phyloP scores from a whole-genome alignment of 1,140 invertebrate species.

The Dufourea novaeangliae region DNA sequence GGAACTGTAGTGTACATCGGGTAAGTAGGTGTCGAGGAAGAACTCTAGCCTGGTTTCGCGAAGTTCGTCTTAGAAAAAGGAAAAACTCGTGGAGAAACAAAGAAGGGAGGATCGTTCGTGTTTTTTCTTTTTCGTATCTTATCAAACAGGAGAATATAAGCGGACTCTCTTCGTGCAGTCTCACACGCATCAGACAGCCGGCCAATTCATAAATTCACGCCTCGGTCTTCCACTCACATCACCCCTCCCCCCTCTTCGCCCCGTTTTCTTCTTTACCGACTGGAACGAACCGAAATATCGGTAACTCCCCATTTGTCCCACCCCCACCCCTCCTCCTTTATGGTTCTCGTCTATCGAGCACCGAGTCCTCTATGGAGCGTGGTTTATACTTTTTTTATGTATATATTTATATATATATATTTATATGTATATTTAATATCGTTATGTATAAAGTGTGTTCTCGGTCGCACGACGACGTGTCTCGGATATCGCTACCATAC shows the following conservation, averaged over 20 bases:
- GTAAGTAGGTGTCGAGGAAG: conserved; percentile 14
- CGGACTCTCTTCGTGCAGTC: too few relatives aligned
- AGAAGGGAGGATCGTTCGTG: conserved; percentile 3
- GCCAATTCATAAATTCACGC: too few relatives aligned
- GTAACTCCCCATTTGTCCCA: too few relatives aligned
- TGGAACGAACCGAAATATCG: neutral
- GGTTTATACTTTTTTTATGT: conserved; percentile 34
- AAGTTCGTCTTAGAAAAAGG: conserved; percentile 55
- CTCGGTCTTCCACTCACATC: neutral
- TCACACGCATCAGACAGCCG: too few relatives aligned
- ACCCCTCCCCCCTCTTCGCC: too few relatives aligned
- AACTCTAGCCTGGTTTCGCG: conserved; percentile 25
- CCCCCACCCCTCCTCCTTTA: neutral
- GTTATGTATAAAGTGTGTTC: conserved; percentile 43
- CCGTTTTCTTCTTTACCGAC: neutral
- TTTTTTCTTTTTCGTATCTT: neutral
- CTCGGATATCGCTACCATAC: conserved; percentile 31
- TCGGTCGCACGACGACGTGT: conserved; percentile 22
- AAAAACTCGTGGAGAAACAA: neutral
- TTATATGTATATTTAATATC: conserved; percentile 45
- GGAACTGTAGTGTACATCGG: conserved; percentile 4
- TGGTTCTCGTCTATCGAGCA: conserved; percentile 11
- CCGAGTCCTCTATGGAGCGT: conserved; percentile 37
- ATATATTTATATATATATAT: conserved; percentile 37
- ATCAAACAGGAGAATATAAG: too few relatives aligned